Conservation (phyloP, 2,113 vertebrate species). For the Amblyopsis rosae region DNA sequence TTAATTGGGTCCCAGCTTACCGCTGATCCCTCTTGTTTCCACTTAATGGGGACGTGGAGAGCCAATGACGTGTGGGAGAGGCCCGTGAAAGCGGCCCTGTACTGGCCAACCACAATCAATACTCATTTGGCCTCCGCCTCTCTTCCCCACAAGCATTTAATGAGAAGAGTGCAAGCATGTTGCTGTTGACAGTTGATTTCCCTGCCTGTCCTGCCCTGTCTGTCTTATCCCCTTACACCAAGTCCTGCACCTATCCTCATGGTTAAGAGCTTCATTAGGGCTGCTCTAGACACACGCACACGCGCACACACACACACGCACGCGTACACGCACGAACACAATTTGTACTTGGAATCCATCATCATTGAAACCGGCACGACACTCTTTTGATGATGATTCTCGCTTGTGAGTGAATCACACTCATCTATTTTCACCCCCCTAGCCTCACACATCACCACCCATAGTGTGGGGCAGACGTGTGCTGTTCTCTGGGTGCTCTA, state of each 20-base stretch:
- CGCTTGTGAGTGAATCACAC: too few species aligned
- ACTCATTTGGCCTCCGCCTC: slow-evolving; percentile 68
- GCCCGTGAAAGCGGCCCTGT: slow-evolving; percentile 58
- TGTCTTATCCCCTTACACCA: slow-evolving; percentile 46
- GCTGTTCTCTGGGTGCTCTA: too few species aligned
- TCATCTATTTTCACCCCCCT: too few species aligned
- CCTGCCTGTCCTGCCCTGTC: slow-evolving; percentile 43
- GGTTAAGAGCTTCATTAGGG: slow-evolving; percentile 69
- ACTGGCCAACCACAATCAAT: slow-evolving; percentile 70
- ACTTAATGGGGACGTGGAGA: slow-evolving; percentile 70
- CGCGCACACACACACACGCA: slow-evolving; percentile 37
- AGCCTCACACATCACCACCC: too few species aligned
- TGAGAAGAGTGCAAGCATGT: slow-evolving; percentile 67
- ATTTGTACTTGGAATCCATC: too few species aligned
- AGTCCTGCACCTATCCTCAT: slow-evolving; percentile 49
- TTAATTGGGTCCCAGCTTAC: slow-evolving; percentile 67
- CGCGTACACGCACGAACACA: background rate
- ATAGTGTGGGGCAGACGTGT: too few species aligned
- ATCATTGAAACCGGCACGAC: too few species aligned
- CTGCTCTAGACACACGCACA: slow-evolving; percentile 58
- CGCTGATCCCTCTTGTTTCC: slow-evolving; percentile 71
- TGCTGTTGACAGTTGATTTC: slow-evolving; percentile 71
- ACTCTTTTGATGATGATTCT: too few species aligned
- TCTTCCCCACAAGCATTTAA: slow-evolving; percentile 71
- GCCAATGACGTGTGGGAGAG: slow-evolving; percentile 68